phyloP scores from a whole-genome alignment of 2,797 vertebrate genomes.

The Syngnathus rostellatus region DNA sequence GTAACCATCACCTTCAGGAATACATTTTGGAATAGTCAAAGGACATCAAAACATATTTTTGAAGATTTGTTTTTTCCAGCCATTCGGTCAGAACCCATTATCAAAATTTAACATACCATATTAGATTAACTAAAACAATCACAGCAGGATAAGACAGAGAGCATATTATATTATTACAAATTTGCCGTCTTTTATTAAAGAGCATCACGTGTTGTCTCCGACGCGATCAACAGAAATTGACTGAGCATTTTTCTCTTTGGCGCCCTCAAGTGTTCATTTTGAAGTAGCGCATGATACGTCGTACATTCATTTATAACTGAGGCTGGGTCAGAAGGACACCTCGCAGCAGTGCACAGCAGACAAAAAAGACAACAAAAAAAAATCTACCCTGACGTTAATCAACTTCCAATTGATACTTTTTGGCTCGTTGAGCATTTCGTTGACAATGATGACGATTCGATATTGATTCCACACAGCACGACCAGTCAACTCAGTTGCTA shows the following conservation, averaged over 20 bases:
- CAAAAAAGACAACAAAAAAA: slow-evolving; percentile 2
- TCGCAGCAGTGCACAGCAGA: slow-evolving; percentile 37
- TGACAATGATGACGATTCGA: background rate
- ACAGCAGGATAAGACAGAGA: no score
- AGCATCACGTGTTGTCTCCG: background rate
- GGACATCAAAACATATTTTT: no score
- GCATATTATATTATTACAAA: background rate
- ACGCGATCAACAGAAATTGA: slow-evolving; percentile 1
- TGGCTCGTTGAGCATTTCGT: slow-evolving; percentile 15
- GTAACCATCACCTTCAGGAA: no score
- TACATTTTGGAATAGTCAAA: no score
- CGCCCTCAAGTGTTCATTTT: slow-evolving; percentile 37
- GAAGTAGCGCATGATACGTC: slow-evolving; percentile 17
- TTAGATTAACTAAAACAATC: background rate
- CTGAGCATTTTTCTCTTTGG: slow-evolving; percentile 25
- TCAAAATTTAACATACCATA: no score
- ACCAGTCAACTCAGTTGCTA: slow-evolving; percentile 26
- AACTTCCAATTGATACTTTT: background rate
- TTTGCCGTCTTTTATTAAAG: background rate
- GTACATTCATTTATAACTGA: slow-evolving; percentile 14
- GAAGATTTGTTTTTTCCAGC: no score
- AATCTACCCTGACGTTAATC: slow-evolving; percentile 5
- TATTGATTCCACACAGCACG: slow-evolving; percentile 18
- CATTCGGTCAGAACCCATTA: no score
- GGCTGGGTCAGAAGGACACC: slow-evolving; percentile 1